These are phyloP conservation scores for Saturnia pavonia DNA, from an alignment of 2,888 invertebrate species.

Conservation along the genomic window DNA sequence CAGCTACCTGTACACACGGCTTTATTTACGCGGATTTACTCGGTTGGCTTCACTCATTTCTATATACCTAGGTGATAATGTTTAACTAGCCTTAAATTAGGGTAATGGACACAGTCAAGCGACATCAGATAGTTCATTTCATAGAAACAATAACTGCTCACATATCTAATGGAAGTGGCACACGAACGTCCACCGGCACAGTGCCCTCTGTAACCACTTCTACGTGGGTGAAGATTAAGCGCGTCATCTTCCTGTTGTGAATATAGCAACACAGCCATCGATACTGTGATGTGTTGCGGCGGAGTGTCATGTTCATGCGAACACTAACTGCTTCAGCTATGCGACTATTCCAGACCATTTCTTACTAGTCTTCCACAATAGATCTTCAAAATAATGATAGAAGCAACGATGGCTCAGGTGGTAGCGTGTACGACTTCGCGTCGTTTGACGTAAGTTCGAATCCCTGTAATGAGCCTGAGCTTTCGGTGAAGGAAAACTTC, in stretches of 20 bases:
- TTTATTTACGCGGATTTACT: slow-evolving; percentile 9
- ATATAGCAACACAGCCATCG: too few relatives aligned
- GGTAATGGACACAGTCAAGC: slow-evolving; percentile 2
- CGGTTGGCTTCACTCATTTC: slow-evolving; percentile 10
- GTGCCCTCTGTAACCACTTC: too few relatives aligned
- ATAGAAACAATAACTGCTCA: not conserved
- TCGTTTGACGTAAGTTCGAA: too few relatives aligned
- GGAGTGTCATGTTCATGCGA: not conserved
- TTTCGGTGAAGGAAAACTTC: too few relatives aligned
- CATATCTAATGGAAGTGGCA: too few relatives aligned
- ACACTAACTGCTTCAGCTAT: not conserved
- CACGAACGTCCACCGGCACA: too few relatives aligned
- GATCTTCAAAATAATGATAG: not conserved
- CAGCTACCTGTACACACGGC: slow-evolving; percentile 8
- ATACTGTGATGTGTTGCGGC: not conserved
- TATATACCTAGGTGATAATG: not conserved
- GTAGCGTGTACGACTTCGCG: too few relatives aligned
- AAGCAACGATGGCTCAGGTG: too few relatives aligned
- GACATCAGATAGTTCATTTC: slow-evolving; percentile 10
- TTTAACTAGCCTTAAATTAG: slow-evolving; percentile 7
- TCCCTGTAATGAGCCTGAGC: too few relatives aligned
- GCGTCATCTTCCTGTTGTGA: too few relatives aligned
- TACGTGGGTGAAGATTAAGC: too few relatives aligned
- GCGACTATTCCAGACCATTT: not conserved
- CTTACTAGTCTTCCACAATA: not conserved